These are phyloP conservation scores for Drymonia ruficornis DNA, from an alignment of 2,888 invertebrate genomes.

Conservation along the genomic window DNA sequence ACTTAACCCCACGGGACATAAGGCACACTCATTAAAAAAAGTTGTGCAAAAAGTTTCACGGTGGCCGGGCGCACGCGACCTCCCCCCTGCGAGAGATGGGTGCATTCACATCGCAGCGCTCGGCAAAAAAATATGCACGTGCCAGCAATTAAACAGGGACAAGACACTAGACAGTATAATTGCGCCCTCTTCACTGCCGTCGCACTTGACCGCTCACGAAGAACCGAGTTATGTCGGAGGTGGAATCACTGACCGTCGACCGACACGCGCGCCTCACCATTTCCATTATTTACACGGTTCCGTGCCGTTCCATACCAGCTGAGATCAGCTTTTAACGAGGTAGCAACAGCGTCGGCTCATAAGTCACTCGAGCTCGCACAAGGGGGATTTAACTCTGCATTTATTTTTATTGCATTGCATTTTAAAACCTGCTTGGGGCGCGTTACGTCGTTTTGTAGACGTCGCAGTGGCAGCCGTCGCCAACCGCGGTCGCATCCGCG, in stretches of 20 bases:
- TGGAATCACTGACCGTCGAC: conserved; percentile 68
- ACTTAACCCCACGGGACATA: conserved; percentile 69
- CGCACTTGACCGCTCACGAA: conserved; percentile 66
- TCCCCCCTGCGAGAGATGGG: conserved; percentile 54
- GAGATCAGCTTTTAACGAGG: conserved; percentile 54
- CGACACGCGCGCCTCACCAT: conserved; percentile 62
- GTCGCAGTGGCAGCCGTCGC: conserved; percentile 22
- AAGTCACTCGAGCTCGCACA: conserved; percentile 43
- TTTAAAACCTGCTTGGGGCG: conserved; percentile 57
- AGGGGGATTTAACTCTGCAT: conserved; percentile 42
- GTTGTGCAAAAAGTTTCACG: conserved; percentile 63
- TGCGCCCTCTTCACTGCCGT: conserved; percentile 54
- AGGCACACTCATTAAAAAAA: conserved; percentile 60
- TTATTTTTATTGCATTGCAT: conserved; percentile 57
- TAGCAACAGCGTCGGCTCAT: conserved; percentile 48
- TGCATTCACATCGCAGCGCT: conserved; percentile 60
- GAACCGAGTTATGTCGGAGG: conserved; percentile 57
- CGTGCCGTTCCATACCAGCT: conserved; percentile 65
- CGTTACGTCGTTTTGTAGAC: conserved; percentile 53
- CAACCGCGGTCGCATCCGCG: conserved; percentile 59
- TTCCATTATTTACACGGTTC: conserved; percentile 44
- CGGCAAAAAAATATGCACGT: conserved; percentile 73
- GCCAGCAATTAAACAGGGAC: conserved; percentile 77
- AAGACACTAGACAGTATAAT: conserved; percentile 57
- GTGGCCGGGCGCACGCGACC: conserved; percentile 62